Evolutionary conservation across 2,888 invertebrate species (phyloP).

Genomic region (Chalcis sispes): DNA sequence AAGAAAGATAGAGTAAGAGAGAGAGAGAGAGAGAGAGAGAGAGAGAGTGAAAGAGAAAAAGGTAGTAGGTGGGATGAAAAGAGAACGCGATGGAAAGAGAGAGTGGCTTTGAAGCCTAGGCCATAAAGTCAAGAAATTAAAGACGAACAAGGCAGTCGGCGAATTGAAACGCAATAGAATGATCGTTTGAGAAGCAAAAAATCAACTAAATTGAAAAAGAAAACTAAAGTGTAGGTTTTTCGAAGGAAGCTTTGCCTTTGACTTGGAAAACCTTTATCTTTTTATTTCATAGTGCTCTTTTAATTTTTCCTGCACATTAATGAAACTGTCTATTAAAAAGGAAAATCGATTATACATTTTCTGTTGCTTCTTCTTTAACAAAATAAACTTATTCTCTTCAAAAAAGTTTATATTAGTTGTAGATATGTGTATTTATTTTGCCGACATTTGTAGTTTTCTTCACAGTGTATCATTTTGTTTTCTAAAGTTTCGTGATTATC

Average conservation of each 20-base stretch:
- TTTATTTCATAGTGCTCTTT: neutral
- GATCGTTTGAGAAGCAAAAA: neutral
- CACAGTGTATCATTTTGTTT: too few relatives aligned
- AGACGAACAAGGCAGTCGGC: conserved; percentile 10
- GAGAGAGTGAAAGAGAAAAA: conserved; percentile 12
- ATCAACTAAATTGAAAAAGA: too few relatives aligned
- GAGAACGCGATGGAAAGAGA: conserved; percentile 11
- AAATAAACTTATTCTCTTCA: too few relatives aligned
- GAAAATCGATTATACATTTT: neutral
- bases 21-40: conserved; percentile 43
- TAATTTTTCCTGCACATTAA: neutral
- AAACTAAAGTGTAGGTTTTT: neutral
- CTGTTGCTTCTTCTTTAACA: too few relatives aligned
- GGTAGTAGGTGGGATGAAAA: neutral
- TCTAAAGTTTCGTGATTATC: too few relatives aligned
- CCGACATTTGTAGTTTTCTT: too few relatives aligned
- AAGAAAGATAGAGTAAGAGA: conserved; percentile 32
- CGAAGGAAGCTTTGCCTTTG: neutral
- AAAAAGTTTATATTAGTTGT: too few relatives aligned
- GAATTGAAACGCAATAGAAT: conserved; percentile 16
- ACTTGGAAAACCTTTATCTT: neutral
- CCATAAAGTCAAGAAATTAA: conserved; percentile 41
- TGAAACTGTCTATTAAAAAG: neutral
- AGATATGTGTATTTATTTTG: too few relatives aligned
- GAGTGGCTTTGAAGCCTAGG: conserved; percentile 26